A percentile compares a stretch with the other conserved stretches of the same genome.
phyloP scores from a whole-genome alignment of 2,113 vertebrate genomes.

The Myotis yumanensis region DNA sequence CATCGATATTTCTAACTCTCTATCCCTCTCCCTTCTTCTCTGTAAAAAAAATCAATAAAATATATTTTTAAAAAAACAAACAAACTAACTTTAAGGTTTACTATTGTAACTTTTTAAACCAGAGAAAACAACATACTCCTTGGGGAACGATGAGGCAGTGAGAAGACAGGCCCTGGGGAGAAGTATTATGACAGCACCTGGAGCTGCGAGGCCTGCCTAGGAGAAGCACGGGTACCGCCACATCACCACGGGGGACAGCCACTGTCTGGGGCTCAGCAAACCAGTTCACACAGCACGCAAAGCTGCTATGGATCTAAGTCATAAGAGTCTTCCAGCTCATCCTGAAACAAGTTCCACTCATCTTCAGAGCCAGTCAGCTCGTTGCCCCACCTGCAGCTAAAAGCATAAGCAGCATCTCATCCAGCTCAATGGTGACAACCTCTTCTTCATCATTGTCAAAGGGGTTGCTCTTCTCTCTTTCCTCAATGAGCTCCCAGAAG shows the following conservation, averaged over 20 bases:
- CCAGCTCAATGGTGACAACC: slow-evolving; percentile 97
- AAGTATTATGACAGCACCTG: slow-evolving; percentile 92
- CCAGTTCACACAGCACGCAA: slow-evolving; percentile 87
- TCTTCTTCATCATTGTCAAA: slow-evolving; percentile 96
- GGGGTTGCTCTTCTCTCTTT: slow-evolving; percentile 92
- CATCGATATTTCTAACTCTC: too few species aligned
- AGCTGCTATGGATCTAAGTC: slow-evolving; percentile 97
- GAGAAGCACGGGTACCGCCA: slow-evolving; percentile 91
- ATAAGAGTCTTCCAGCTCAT: slow-evolving; percentile 97
- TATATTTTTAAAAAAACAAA: too few species aligned
- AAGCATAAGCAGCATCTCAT: slow-evolving; percentile 98
- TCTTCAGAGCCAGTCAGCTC: slow-evolving; percentile 97
- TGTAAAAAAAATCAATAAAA: too few species aligned
- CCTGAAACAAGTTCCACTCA: slow-evolving; percentile 99
- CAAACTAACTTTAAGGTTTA: slow-evolving; percentile 87
- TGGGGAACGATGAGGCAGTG: slow-evolving; percentile 75
- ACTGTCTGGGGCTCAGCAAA: slow-evolving; percentile 91
- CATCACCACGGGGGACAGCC: slow-evolving; percentile 90
- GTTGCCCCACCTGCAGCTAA: slow-evolving; percentile 94
- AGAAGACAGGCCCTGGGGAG: slow-evolving; percentile 85
- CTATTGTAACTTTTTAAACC: slow-evolving; percentile 86
- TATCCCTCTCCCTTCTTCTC: too few species aligned
- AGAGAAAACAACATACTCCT: slow-evolving; percentile 85
- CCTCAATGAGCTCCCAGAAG: slow-evolving; percentile 97
- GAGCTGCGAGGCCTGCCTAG: slow-evolving; percentile 92